These are phyloP conservation scores for Auanema freiburgensis DNA, from an alignment of 2,888 invertebrate species.

Conservation along the genomic window DNA sequence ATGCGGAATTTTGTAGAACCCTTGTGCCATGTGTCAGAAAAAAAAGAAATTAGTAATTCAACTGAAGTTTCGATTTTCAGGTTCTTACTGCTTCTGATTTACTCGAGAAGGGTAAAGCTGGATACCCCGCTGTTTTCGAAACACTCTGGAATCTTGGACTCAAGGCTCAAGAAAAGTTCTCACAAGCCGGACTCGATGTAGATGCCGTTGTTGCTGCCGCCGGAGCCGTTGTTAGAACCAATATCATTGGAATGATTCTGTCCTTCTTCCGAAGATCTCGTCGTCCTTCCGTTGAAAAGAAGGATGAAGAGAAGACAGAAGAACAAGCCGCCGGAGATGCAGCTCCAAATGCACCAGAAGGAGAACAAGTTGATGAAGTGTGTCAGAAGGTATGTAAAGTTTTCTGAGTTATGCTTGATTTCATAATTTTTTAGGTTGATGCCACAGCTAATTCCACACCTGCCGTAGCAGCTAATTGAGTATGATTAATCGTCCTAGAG, in stretches of 20 bases:
- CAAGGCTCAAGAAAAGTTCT: slow-evolving; percentile 49
- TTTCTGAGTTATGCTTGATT: background rate
- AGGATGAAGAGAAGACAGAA: slow-evolving; percentile 11
- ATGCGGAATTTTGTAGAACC: background rate
- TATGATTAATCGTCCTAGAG: background rate
- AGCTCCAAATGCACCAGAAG: slow-evolving; percentile 14
- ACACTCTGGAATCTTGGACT: slow-evolving; percentile 55
- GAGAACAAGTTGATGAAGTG: slow-evolving; percentile 17
- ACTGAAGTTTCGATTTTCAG: slow-evolving; percentile 28
- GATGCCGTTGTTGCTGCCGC: slow-evolving; percentile 49
- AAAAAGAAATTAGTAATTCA: background rate
- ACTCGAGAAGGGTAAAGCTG: slow-evolving; percentile 60
- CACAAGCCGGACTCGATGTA: slow-evolving; percentile 44
- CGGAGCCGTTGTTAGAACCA: slow-evolving; percentile 42
- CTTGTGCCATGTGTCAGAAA: background rate
- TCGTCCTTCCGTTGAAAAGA: slow-evolving; percentile 15
- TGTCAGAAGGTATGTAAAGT: slow-evolving; percentile 8
- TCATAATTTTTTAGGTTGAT: slow-evolving; percentile 5
- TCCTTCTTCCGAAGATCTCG: slow-evolving; percentile 50
- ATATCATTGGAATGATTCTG: slow-evolving; percentile 50
- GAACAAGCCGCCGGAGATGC: slow-evolving; percentile 7
- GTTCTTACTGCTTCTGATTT: slow-evolving; percentile 54
- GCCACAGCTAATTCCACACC: slow-evolving; percentile 4
- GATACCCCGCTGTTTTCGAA: slow-evolving; percentile 56
- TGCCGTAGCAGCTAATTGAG: slow-evolving; percentile 8